Percentiles rank a stretch among this genome's conserved stretches.
These are phyloP conservation scores for Thomomys bottae DNA, from an alignment of 2,113 vertebrate genomes.

Conservation along the genomic window DNA sequence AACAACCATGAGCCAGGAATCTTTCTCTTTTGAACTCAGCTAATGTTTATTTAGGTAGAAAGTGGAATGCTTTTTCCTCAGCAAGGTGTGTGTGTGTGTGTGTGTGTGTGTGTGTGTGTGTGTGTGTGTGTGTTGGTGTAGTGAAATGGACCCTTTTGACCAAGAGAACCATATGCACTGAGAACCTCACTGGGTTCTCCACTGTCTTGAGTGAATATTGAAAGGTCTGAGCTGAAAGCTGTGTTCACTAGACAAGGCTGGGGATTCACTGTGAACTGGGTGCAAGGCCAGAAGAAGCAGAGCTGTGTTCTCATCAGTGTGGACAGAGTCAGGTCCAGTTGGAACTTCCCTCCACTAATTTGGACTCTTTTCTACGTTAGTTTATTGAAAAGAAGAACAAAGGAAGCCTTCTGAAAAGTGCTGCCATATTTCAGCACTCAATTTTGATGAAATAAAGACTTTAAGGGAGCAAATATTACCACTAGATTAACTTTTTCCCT, in stretches of 20 bases:
- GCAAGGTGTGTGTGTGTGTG: background rate
- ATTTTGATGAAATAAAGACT: conserved; percentile 28
- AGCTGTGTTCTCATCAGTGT: background rate
- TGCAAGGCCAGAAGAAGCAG: background rate
- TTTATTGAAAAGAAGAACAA: conserved; percentile 6
- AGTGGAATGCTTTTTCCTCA: background rate
- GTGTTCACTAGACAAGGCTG: background rate
- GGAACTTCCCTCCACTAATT: background rate
- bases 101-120: background rate
- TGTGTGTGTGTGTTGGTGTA: background rate
- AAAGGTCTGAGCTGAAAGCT: background rate
- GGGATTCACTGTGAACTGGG: background rate
- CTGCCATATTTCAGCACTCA: background rate
- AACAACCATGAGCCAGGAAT: background rate
- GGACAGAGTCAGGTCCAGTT: background rate
- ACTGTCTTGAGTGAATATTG: too few relatives aligned
- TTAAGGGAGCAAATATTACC: background rate
- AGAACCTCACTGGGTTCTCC: background rate
- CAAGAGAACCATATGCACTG: background rate
- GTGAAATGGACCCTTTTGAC: background rate
- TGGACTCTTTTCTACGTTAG: background rate
- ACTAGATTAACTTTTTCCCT: background rate
- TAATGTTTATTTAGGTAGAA: background rate
- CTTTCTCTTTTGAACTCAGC: background rate
- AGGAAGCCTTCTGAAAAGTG: background rate